Evolutionary conservation across 2,113 vertebrate species (phyloP).

Genomic region (Hemiprocne comata): DNA sequence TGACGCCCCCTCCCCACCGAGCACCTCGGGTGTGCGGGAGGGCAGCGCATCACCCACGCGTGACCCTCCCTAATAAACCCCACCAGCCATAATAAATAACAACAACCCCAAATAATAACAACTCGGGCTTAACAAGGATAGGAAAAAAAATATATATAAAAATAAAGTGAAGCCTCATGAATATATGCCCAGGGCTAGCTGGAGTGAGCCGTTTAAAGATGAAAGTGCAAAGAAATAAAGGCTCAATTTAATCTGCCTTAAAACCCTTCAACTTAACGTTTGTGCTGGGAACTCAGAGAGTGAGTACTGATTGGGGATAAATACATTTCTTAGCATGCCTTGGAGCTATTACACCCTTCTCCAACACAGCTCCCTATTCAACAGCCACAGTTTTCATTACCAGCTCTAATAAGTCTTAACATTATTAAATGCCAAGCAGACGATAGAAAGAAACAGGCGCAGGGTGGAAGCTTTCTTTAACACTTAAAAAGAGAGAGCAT

Average conservation of each 20-base stretch:
- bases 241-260: constrained; percentile 99
- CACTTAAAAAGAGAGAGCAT: constrained; percentile 79
- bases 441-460: constrained; percentile 85
- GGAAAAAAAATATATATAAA: neutral
- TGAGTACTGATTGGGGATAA: constrained; percentile 97
- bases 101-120: constrained; percentile 76
- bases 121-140: constrained; percentile 79
- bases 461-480: constrained; percentile 85
- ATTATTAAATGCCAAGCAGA: constrained; percentile 95
- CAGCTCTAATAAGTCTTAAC: constrained; percentile 98
- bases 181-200: constrained; percentile 91
- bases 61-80: constrained; percentile 47
- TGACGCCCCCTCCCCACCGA: neutral
- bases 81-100: constrained; percentile 75
- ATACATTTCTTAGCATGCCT: constrained; percentile 94
- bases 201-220: constrained; percentile 97
- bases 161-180: constrained; percentile 80
- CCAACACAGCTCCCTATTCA: constrained; percentile 93
- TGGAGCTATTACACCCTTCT: constrained; percentile 92
- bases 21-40: neutral
- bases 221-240: constrained; percentile 99
- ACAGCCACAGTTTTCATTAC: constrained; percentile 88
- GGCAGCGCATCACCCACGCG: neutral
- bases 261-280: constrained; percentile 94
- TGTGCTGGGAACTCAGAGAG: constrained; percentile 91